phyloP scores from a whole-genome alignment of 2,888 invertebrate genomes.

The Prosopocoilus inquinatus region DNA sequence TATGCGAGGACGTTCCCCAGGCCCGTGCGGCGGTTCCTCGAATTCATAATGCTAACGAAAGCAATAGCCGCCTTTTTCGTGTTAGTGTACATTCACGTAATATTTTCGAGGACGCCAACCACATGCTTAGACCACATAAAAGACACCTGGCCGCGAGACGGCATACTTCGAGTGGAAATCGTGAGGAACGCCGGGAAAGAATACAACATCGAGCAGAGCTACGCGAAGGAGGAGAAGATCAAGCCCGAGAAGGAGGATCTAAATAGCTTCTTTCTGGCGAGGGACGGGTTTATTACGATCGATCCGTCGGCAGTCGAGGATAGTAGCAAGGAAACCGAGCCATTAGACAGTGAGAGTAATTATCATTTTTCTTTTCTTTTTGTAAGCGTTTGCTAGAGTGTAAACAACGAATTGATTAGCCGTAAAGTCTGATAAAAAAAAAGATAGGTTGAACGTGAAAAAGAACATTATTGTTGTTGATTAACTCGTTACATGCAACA shows the following conservation, averaged over 20 bases:
- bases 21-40: slow-evolving; percentile 77
- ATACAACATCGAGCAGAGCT: slow-evolving; percentile 79
- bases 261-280: slow-evolving; percentile 59
- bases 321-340: slow-evolving; percentile 48
- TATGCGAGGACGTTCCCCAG: slow-evolving; percentile 90
- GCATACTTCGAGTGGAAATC: slow-evolving; percentile 90
- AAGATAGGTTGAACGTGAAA: no score
- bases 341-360: slow-evolving; percentile 32
- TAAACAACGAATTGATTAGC: background rate
- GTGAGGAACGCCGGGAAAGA: slow-evolving; percentile 67
- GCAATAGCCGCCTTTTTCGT: slow-evolving; percentile 85
- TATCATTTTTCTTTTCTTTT: slow-evolving; percentile 15
- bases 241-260: slow-evolving; percentile 61
- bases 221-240: slow-evolving; percentile 75
- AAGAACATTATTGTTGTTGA: no score
- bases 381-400: slow-evolving; percentile 24
- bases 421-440: no score
- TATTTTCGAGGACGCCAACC: slow-evolving; percentile 88
- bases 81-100: slow-evolving; percentile 91
- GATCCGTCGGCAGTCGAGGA: slow-evolving; percentile 63
- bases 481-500: no score
- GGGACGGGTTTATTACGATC: slow-evolving; percentile 68
- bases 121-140: slow-evolving; percentile 89
- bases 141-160: slow-evolving; percentile 91
- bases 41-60: slow-evolving; percentile 78